Percentiles rank a stretch among this genome's conserved stretches.
These are phyloP conservation scores for Salticus scenicus DNA, from an alignment of 2,888 invertebrate species.

Conservation along the genomic window DNA sequence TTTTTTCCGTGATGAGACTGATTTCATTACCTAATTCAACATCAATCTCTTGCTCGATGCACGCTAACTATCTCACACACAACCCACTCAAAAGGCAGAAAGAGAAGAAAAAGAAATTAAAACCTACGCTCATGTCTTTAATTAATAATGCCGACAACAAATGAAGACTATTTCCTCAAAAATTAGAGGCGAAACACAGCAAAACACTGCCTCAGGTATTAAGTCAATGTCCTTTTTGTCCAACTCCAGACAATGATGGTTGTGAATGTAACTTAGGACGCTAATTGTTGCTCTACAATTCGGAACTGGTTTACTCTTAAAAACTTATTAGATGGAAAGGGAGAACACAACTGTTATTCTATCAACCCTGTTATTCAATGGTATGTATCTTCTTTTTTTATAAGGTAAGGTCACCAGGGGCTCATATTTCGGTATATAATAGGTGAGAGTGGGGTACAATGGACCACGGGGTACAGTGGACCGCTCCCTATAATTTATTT, in stretches of 20 bases:
- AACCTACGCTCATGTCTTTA: neutral
- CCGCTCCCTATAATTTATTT: too few relatives aligned
- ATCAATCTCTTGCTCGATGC: neutral
- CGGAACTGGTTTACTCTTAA: neutral
- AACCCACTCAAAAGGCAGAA: neutral
- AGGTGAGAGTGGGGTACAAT: too few relatives aligned
- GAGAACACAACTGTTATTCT: neutral
- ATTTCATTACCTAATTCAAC: neutral
- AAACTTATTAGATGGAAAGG: neutral
- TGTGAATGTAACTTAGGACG: neutral
- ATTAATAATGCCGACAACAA: neutral
- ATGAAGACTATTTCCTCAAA: neutral
- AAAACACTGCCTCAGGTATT: neutral
- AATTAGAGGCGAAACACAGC: neutral
- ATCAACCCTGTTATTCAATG: too few relatives aligned
- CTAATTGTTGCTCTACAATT: neutral
- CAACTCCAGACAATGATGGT: neutral
- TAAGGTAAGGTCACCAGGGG: too few relatives aligned
- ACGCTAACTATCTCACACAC: neutral
- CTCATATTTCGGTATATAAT: too few relatives aligned
- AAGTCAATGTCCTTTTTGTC: conserved; percentile 1
- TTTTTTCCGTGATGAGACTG: too few relatives aligned
- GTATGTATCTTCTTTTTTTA: too few relatives aligned
- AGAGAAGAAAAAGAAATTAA: neutral
- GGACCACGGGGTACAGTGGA: too few relatives aligned